phyloP scores from a whole-genome alignment of 2,113 vertebrate species.

The Uria lomvia region DNA sequence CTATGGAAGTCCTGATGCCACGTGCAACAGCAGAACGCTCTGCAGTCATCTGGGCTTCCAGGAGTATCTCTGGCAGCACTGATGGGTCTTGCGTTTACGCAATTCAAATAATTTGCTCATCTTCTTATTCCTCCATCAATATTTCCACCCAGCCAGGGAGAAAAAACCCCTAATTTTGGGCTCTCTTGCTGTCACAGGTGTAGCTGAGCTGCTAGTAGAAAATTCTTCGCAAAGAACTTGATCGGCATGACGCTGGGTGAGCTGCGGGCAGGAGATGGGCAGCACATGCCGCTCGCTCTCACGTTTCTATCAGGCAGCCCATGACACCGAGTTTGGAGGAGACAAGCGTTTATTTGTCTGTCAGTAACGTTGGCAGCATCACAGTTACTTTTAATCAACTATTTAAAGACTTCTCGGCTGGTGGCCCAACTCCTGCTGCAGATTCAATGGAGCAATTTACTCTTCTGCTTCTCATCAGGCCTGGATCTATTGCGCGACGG shows the following conservation, averaged over 20 bases:
- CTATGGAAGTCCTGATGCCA: neutral
- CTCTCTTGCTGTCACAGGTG: neutral
- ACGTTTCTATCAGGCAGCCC: neutral
- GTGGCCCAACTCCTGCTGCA: slow-evolving; percentile 1
- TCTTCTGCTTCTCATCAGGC: neutral
- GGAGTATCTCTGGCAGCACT: neutral
- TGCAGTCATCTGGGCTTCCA: neutral
- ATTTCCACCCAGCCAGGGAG: neutral
- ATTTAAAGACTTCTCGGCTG: neutral
- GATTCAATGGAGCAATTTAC: neutral
- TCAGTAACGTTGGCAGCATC: neutral
- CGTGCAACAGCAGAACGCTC: neutral
- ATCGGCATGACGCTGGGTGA: neutral
- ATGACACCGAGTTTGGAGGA: neutral
- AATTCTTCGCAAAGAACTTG: neutral
- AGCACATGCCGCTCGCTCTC: rapidly evolving
- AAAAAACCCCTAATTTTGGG: neutral
- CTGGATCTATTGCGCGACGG: rapidly evolving
- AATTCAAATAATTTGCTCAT: neutral
- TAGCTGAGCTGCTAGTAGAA: neutral
- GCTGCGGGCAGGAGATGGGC: neutral
- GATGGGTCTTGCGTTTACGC: neutral
- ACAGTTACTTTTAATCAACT: slow-evolving; percentile 24
- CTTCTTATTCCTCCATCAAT: neutral
- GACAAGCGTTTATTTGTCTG: neutral